phyloP scores from a whole-genome alignment of 2,797 vertebrate species.

The Lophotriccus pileatus region DNA sequence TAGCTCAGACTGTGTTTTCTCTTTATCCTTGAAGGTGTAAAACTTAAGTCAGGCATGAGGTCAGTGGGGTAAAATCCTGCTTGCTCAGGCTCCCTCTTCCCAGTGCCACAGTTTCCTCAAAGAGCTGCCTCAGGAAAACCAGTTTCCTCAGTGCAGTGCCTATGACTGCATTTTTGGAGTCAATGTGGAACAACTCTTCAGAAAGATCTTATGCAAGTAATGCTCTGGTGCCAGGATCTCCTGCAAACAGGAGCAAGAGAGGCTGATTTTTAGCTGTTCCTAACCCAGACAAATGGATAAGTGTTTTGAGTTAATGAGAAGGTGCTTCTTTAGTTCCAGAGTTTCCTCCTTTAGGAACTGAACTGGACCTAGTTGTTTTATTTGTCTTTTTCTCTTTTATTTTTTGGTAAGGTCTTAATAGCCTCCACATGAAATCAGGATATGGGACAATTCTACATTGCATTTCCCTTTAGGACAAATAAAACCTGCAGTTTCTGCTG shows the following conservation, averaged over 20 bases:
- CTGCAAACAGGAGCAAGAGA: neutral
- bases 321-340: neutral
- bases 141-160: neutral
- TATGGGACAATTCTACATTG: neutral
- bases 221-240: neutral
- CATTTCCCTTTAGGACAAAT: neutral
- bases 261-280: neutral
- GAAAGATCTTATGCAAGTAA: neutral
- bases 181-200: neutral
- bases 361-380: neutral
- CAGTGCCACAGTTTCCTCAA: neutral
- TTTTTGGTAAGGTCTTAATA: neutral
- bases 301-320: neutral
- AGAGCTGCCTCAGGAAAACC: neutral
- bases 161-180: neutral
- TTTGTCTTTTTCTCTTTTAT: neutral
- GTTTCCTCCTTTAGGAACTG: neutral
- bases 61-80: neutral
- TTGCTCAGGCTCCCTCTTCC: neutral
- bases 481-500: neutral
- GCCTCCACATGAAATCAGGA: neutral
- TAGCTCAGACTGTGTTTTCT: neutral
- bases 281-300: neutral
- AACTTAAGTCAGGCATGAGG: neutral
- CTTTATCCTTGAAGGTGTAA: neutral